A percentile compares a stretch with the other conserved stretches of the same genome.
Conservation (phyloP, 2,888 invertebrate genomes). For the Cephus sareptanus region DNA sequence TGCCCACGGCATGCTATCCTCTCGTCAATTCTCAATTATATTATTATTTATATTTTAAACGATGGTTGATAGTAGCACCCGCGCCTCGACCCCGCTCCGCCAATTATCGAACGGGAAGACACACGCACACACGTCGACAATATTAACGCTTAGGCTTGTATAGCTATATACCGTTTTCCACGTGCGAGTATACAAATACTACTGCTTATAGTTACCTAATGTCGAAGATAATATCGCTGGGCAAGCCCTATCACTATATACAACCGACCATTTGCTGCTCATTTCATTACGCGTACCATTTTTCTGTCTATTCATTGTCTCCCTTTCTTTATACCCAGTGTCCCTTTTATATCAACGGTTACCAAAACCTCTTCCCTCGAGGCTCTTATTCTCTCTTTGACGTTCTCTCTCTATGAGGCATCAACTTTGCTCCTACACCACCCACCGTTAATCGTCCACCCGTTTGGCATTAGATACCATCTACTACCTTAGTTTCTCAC, state of each 20-base stretch:
- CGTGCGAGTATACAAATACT: constrained; percentile 11
- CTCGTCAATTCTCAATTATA: constrained; percentile 56
- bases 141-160: constrained; percentile 11
- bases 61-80: constrained; percentile 29
- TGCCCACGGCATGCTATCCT: constrained; percentile 46
- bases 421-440: neutral
- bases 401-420: neutral
- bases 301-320: constrained; percentile 14
- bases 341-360: neutral
- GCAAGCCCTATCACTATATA: constrained; percentile 16
- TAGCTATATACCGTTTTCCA: neutral
- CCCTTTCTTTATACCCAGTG: neutral
- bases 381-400: too few species aligned
- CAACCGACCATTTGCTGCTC: constrained; percentile 35
- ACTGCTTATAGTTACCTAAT: constrained; percentile 35
- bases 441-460: constrained; percentile 53
- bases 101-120: constrained; percentile 5
- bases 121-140: neutral
- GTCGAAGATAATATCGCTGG: constrained; percentile 35
- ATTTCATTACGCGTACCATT: constrained; percentile 32
- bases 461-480: constrained; percentile 54
- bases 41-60: constrained; percentile 49
- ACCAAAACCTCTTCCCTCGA: neutral
- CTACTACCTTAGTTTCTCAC: constrained; percentile 19
- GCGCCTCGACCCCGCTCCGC: constrained; percentile 13